These are phyloP conservation scores for Agapornis roseicollis DNA, from an alignment of 2,113 vertebrate species.

Conservation along the genomic window DNA sequence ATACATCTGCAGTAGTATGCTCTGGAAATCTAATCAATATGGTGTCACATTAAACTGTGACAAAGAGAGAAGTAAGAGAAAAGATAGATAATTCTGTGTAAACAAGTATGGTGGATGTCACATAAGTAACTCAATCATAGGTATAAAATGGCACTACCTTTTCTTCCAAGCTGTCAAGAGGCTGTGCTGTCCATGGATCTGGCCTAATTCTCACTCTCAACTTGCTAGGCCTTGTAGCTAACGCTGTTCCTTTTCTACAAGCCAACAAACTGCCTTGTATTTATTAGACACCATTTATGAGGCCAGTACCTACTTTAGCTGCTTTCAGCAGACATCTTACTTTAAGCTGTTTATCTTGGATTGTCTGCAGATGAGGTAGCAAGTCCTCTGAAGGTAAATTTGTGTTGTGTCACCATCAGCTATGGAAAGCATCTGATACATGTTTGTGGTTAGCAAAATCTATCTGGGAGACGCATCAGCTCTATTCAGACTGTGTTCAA, in stretches of 20 bases:
- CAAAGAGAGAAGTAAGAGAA: neutral
- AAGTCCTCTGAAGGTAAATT: neutral
- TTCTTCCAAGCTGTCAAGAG: neutral
- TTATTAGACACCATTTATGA: neutral
- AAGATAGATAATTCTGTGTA: conserved; percentile 7
- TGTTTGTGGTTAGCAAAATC: neutral
- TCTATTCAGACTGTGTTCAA: neutral
- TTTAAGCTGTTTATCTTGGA: neutral
- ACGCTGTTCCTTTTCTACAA: neutral
- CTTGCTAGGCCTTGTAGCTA: neutral
- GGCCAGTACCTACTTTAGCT: neutral
- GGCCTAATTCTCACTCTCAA: neutral
- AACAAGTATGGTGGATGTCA: neutral
- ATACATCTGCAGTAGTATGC: neutral
- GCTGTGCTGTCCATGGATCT: neutral
- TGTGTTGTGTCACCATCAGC: accelerated
- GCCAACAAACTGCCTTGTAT: neutral
- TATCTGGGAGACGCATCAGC: accelerated
- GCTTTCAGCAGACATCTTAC: neutral
- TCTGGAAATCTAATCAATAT: conserved; percentile 34
- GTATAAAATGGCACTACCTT: neutral
- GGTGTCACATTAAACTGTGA: conserved; percentile 6
- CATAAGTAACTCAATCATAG: neutral
- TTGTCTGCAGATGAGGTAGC: accelerated
- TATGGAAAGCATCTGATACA: neutral